Percentiles rank a stretch among this genome's conserved stretches.
Evolutionary conservation across 2,888 invertebrate species (phyloP).

Genomic region (Furcula furcula): DNA sequence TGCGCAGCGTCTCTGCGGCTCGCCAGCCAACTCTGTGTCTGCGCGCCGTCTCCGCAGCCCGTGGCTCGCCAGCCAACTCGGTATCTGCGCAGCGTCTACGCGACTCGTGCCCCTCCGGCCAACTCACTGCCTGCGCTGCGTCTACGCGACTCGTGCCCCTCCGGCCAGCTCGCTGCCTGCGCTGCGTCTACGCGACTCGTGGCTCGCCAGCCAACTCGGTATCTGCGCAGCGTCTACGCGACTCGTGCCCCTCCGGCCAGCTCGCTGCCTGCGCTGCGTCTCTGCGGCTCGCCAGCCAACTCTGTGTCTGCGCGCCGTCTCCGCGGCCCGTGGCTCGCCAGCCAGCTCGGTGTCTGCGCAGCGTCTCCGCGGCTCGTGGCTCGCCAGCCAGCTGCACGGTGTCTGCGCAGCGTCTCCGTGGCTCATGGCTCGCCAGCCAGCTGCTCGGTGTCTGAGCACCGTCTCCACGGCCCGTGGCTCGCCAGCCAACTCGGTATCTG

Average conservation of each 20-base stretch:
- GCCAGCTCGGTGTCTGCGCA: too few relatives aligned
- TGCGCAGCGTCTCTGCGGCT: neutral
- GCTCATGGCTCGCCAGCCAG: too few relatives aligned
- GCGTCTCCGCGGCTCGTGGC: too few relatives aligned
- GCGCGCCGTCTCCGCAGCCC: conserved; percentile 1
- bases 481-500: too few relatives aligned
- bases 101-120: neutral
- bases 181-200: too few relatives aligned
- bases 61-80: neutral
- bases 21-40: neutral
- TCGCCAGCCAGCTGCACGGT: too few relatives aligned
- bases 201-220: too few relatives aligned
- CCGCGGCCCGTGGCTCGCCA: too few relatives aligned
- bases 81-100: neutral
- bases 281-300: neutral
- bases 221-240: neutral
- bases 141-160: neutral
- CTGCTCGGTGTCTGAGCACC: too few relatives aligned
- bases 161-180: neutral
- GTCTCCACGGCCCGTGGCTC: too few relatives aligned
- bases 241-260: neutral
- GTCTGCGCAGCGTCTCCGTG: too few relatives aligned
- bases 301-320: neutral
- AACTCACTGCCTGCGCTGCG: neutral
- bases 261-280: neutral